These are phyloP conservation scores for Oryzias celebensis DNA, from an alignment of 2,113 vertebrate species.

Conservation along the genomic window DNA sequence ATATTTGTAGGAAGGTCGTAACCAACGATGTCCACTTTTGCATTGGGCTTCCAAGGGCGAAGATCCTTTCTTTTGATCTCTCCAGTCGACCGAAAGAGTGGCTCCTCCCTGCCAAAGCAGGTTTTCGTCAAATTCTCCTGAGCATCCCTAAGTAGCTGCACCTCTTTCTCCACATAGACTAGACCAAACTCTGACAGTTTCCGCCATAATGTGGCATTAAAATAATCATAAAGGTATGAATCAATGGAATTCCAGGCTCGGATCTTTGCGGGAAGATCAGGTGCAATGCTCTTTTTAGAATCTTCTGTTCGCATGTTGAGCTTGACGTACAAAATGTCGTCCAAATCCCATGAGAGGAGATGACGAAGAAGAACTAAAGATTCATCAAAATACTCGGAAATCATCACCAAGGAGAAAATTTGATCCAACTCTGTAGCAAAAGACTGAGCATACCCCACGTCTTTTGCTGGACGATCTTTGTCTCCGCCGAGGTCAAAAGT, in stretches of 20 bases:
- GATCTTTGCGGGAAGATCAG: conserved; percentile 66
- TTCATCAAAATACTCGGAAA: conserved; percentile 87
- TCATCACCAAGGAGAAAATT: conserved; percentile 86
- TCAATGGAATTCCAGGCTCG: conserved; percentile 85
- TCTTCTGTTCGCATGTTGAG: conserved; percentile 82
- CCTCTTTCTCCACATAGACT: conserved; percentile 79
- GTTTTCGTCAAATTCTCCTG: conserved; percentile 75
- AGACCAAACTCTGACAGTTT: conserved; percentile 73
- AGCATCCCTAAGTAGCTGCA: conserved; percentile 74
- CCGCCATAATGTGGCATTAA: conserved; percentile 85
- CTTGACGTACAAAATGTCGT: conserved; percentile 85
- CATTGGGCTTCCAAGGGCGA: conserved; percentile 85
- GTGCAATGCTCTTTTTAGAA: conserved; percentile 77
- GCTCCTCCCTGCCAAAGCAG: conserved; percentile 77
- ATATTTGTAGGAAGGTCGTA: conserved; percentile 82
- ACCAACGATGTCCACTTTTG: conserved; percentile 84
- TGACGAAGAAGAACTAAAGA: conserved; percentile 84
- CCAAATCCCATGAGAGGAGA: conserved; percentile 85
- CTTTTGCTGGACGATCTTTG: conserved; percentile 70
- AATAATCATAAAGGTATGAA: conserved; percentile 81
- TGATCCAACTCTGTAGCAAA: conserved; percentile 80
- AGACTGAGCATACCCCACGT: conserved; percentile 67
- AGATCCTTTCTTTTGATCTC: conserved; percentile 86
- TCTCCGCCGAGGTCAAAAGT: conserved; percentile 85
- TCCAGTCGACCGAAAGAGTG: conserved; percentile 70